Base-by-base conservation (phyloP, 2,888 invertebrate species). In the Escarpia spicata region DNA sequence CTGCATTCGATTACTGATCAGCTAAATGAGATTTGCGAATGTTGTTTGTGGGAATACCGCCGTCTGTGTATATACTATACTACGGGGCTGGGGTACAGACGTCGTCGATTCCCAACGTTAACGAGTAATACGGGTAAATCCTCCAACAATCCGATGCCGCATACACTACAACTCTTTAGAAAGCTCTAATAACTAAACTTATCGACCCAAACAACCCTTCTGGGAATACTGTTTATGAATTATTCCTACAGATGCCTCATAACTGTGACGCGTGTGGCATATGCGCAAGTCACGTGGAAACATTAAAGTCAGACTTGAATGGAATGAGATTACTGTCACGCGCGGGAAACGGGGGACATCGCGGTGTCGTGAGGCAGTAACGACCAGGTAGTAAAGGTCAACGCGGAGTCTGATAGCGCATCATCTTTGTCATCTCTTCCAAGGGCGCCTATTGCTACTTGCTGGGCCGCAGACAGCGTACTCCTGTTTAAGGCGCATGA, bases 1-100 rank as follows among this genome's bases (percentile, higher is more conserved):
- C 75, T 75, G 75, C n/a, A 19, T 75, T 75, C 75, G 75, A 75
- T 75, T 75, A 75, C 75, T 75, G 75, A 19, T 75, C 75, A 75
- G n/a, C 75, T 15, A 75, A 75, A 75, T 75, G 26, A 75, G 75
- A 75, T 75, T 75, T 75, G 19, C 75, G 75, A 26, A 26, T 6
- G 19, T 26, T 75, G n/a, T 75, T 75, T 75, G 75, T n/a, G 75
- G 75, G 75, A 75, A 75, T n/a, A 75, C 75, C 26, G 75, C 19
- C 75, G 19, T 26, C 75, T 75, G 75, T 26, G 3, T 75, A 26
- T 75, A 3, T 26, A 19, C 4, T 26, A 75, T 26, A 75, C 75
- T 75, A 75, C 26, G 75, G 75, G n/a, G 26, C 26, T 75, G 2
- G 19, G 19, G 26, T 26, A n/a, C 4, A 75, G 15, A 75, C 3